Percentiles rank a stretch among this genome's conserved stretches.
phyloP scores from a whole-genome alignment of 2,797 vertebrate genomes.

The Hybognathus amarus region DNA sequence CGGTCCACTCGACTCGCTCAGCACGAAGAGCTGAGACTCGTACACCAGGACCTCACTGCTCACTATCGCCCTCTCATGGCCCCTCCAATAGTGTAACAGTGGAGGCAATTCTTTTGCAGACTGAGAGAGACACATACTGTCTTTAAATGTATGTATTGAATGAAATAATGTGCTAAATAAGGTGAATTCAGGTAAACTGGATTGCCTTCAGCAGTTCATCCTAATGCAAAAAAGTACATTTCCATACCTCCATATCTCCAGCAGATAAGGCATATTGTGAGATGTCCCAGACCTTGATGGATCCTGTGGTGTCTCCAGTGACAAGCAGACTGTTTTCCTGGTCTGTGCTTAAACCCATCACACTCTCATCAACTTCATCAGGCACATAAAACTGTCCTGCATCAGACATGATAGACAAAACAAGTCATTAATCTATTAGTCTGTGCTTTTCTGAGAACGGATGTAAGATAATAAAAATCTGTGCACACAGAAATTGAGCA shows the following conservation, averaged over 20 bases:
- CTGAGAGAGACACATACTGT: slow-evolving; percentile 17
- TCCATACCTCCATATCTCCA: slow-evolving; percentile 54
- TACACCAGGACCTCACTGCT: slow-evolving; percentile 64
- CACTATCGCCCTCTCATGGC: slow-evolving; percentile 58
- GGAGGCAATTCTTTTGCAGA: slow-evolving; percentile 51
- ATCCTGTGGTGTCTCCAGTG: slow-evolving; percentile 72
- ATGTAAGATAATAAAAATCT: background rate
- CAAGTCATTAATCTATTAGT: background rate
- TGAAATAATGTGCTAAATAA: background rate
- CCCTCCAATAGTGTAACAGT: slow-evolving; percentile 66
- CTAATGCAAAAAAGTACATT: background rate
- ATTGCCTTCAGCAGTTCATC: background rate
- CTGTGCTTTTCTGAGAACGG: background rate
- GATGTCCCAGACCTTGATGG: slow-evolving; percentile 75
- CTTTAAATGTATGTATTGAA: background rate
- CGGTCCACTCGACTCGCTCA: slow-evolving; percentile 65
- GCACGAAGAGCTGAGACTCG: slow-evolving; percentile 58
- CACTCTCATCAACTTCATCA: slow-evolving; percentile 52
- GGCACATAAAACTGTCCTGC: slow-evolving; percentile 70
- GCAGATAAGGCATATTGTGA: slow-evolving; percentile 61
- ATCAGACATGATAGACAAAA: background rate
- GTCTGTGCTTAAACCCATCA: slow-evolving; percentile 69
- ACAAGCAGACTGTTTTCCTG: slow-evolving; percentile 72
- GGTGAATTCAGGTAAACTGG: background rate
- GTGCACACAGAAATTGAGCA: background rate